Evolutionary conservation across 2,797 vertebrate genomes (phyloP).

Genomic region (Margarornis squamiger): DNA sequence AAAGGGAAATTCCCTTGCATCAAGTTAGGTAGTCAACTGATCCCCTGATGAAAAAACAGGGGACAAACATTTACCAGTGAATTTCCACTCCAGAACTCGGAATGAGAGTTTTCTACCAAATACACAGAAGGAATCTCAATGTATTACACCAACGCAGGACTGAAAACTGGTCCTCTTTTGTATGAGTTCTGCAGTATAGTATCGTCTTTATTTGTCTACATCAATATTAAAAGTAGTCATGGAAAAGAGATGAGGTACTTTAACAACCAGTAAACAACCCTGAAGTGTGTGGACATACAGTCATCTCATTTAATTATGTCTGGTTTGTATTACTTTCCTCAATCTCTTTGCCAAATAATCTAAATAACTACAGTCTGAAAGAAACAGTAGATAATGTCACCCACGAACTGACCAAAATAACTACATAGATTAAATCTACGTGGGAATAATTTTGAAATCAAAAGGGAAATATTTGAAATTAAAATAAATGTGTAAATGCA

Average conservation of each 20-base stretch:
- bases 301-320: not conserved
- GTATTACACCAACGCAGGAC: not conserved
- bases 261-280: not conserved
- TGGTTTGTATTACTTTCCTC: not conserved
- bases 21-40: not conserved
- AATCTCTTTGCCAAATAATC: not conserved
- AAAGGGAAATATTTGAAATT: not conserved
- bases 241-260: not conserved
- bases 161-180: not conserved
- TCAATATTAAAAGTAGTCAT: not conserved
- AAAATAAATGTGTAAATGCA: not conserved
- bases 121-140: not conserved
- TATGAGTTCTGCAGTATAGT: not conserved
- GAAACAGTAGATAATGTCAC: not conserved
- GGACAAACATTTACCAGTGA: conserved; percentile 52
- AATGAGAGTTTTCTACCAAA: not conserved
- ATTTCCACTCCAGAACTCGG: not conserved
- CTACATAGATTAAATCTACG: not conserved
- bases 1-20: conserved; percentile 45
- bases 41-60: not conserved
- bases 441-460: not conserved
- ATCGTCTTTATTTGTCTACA: not conserved
- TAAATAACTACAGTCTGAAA: not conserved
- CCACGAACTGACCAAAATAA: not conserved
- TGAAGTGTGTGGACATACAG: not conserved